Percentiles rank a stretch among this genome's conserved stretches.
Conservation (phyloP, 1,140 invertebrate species). For the Phortica variegata region DNA sequence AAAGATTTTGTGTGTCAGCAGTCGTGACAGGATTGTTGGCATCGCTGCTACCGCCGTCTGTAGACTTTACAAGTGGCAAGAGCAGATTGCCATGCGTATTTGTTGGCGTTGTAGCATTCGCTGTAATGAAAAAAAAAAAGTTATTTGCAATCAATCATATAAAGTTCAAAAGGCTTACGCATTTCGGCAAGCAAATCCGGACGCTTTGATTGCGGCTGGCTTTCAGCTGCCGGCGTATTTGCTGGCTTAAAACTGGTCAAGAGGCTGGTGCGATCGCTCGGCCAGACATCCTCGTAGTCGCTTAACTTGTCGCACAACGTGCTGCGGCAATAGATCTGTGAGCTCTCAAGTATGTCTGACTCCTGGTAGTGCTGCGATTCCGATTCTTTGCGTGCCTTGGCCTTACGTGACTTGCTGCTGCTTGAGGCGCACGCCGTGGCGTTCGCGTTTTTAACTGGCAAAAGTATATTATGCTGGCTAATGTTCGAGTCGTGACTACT, state of each 20-base stretch:
- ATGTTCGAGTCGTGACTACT: slow-evolving; percentile 36
- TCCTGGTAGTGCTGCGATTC: slow-evolving; percentile 74
- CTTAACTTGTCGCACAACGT: slow-evolving; percentile 87
- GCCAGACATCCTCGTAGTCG: slow-evolving; percentile 95
- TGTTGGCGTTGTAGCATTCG: slow-evolving; percentile 52
- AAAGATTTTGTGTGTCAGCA: slow-evolving; percentile 34
- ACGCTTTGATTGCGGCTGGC: slow-evolving; percentile 60
- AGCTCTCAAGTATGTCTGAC: slow-evolving; percentile 81
- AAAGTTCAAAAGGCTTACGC: slow-evolving; percentile 59
- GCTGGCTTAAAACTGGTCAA: slow-evolving; percentile 58
- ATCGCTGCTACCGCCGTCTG: not conserved
- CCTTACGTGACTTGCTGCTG: slow-evolving; percentile 36
- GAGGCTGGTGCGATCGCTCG: slow-evolving; percentile 59
- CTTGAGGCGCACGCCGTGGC: slow-evolving; percentile 4
- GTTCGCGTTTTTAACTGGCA: slow-evolving; percentile 31
- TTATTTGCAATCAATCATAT: not conserved
- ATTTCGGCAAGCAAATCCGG: slow-evolving; percentile 69
- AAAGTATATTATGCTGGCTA: slow-evolving; percentile 41
- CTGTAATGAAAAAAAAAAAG: slow-evolving; percentile 20
- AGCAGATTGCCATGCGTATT: slow-evolving; percentile 59
- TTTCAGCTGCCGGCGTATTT: slow-evolving; percentile 38
- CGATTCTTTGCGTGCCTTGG: slow-evolving; percentile 60
- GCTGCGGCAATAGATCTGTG: slow-evolving; percentile 79
- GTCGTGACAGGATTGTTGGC: slow-evolving; percentile 11
- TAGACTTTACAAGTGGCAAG: no score